Evolutionary conservation across 2,797 vertebrate genomes (phyloP).

Genomic region (Sebastiscus tertius): DNA sequence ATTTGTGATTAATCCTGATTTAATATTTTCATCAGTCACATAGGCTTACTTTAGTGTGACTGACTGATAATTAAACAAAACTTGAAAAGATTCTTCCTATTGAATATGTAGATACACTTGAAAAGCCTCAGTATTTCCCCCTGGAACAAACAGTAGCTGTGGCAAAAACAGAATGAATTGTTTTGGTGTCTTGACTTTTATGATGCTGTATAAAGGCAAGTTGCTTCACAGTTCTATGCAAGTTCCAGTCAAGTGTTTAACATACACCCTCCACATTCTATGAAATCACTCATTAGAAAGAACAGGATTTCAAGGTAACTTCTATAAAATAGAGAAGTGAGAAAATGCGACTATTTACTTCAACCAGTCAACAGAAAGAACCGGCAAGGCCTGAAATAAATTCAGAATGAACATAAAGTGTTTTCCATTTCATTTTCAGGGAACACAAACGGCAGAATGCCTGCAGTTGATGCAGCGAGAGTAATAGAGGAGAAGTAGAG

Average conservation of each 20-base stretch:
- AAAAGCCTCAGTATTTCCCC: background rate
- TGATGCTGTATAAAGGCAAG: background rate
- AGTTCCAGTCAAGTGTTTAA: conserved; percentile 14
- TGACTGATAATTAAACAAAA: background rate
- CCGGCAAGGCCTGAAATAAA: conserved; percentile 18
- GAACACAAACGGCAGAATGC: conserved; percentile 15
- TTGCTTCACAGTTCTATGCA: conserved; percentile 4
- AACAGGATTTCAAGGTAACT: conserved; percentile 27
- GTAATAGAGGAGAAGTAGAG: conserved; percentile 16
- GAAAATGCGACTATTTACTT: conserved; percentile 28
- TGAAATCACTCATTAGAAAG: conserved; percentile 35
- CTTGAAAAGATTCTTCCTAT: background rate
- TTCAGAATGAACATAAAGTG: conserved; percentile 18
- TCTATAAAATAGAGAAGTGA: conserved; percentile 21
- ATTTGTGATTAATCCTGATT: too few species aligned
- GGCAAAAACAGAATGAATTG: background rate
- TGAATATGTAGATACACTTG: background rate
- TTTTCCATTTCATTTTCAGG: conserved; percentile 46
- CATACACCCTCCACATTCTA: background rate
- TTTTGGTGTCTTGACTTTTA: conserved; percentile 13
- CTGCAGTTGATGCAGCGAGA: conserved; percentile 12
- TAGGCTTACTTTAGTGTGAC: background rate
- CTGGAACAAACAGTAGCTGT: background rate
- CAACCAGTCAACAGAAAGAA: conserved; percentile 2
- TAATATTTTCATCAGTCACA: background rate